A percentile compares a stretch with the other conserved stretches of the same genome.
Evolutionary conservation across 2,797 vertebrate genomes (phyloP).

Genomic region (Channa striata): DNA sequence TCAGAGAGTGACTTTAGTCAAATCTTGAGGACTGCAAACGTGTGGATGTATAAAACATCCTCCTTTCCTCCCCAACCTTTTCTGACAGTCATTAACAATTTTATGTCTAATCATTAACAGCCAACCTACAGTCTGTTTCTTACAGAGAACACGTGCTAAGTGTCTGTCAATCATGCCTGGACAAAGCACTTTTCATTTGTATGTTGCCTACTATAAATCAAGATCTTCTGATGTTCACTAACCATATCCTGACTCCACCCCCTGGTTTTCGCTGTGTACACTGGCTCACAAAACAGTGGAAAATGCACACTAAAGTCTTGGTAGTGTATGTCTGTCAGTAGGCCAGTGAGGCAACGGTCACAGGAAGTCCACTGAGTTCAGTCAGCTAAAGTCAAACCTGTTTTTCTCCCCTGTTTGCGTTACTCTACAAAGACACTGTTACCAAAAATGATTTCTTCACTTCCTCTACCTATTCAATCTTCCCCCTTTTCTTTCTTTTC

Average conservation of each 20-base stretch:
- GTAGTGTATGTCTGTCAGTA: constrained; percentile 35
- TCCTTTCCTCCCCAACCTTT: not conserved
- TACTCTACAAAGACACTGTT: not conserved
- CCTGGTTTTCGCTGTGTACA: not conserved
- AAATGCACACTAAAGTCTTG: constrained; percentile 31
- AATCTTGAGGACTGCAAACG: constrained; percentile 21
- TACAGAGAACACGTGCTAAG: not conserved
- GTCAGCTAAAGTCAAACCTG: constrained; percentile 14
- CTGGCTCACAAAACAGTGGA: constrained; percentile 17
- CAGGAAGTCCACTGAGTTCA: constrained; percentile 50
- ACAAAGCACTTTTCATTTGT: not conserved
- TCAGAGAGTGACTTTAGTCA: constrained; percentile 4
- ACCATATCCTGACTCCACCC: not conserved
- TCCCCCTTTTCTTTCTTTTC: not conserved
- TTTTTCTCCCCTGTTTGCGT: constrained; percentile 18
- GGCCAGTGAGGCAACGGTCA: constrained; percentile 44
- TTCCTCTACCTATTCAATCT: constrained; percentile 12
- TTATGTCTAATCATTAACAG: constrained; percentile 1
- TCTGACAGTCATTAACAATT: not conserved
- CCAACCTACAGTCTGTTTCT: constrained; percentile 26
- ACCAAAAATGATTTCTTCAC: not conserved
- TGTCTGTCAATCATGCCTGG: not conserved
- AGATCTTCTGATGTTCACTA: not conserved
- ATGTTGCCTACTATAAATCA: not conserved
- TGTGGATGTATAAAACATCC: not conserved